Percentiles rank a stretch among this genome's conserved stretches.
These are phyloP conservation scores for Amphiprion ocellaris DNA, from an alignment of 2,113 vertebrate genomes.

Conservation along the genomic window DNA sequence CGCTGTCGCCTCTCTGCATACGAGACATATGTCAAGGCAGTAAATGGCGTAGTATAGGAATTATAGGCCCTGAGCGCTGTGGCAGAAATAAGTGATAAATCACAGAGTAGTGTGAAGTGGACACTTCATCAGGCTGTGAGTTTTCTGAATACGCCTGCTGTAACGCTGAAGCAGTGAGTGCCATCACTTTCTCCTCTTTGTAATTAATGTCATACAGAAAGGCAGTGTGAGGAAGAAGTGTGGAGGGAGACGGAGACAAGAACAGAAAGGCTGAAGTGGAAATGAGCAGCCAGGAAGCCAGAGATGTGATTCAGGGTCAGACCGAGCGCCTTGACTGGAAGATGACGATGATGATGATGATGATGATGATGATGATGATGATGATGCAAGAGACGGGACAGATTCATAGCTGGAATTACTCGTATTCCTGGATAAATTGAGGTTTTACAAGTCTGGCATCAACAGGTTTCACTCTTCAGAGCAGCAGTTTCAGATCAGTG, in stretches of 20 bases:
- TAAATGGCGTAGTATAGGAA: conserved; percentile 49
- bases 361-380: conserved; percentile 19
- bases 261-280: conserved; percentile 44
- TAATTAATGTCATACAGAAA: conserved; percentile 71
- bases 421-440: too few species aligned
- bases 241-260: conserved; percentile 30
- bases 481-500: too few species aligned
- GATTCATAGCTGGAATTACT: background rate
- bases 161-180: conserved; percentile 54
- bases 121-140: conserved; percentile 64
- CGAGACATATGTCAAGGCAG: conserved; percentile 22
- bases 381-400: conserved; percentile 10
- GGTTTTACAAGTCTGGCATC: too few species aligned
- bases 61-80: conserved; percentile 54
- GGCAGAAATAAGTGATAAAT: conserved; percentile 74
- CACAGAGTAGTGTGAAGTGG: conserved; percentile 37
- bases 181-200: conserved; percentile 48
- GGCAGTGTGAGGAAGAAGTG: conserved; percentile 33
- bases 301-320: conserved; percentile 50
- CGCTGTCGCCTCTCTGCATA: background rate
- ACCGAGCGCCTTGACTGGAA: conserved; percentile 13
- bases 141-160: conserved; percentile 59
- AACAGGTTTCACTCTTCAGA: too few species aligned
- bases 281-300: conserved; percentile 53
- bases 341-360: conserved; percentile 36